Evolutionary conservation across 2,113 vertebrate species (phyloP).

Genomic region (Apodemus speciosus): DNA sequence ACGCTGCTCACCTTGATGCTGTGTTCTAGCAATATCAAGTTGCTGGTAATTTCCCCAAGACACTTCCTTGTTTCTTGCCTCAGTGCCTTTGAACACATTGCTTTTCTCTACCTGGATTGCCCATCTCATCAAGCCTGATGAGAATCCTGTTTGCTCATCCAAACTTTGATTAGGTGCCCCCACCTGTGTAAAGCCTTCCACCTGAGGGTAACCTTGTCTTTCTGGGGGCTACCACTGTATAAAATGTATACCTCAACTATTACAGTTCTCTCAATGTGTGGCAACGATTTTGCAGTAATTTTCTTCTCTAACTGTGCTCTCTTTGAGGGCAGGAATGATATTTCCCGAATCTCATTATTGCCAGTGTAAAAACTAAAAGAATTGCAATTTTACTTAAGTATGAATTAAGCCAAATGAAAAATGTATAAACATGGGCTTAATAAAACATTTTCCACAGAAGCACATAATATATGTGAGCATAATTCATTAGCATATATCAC

Average conservation of each 20-base stretch:
- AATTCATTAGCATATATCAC: neutral
- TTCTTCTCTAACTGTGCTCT: neutral
- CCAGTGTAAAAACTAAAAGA: neutral
- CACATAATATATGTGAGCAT: neutral
- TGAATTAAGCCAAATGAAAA: neutral
- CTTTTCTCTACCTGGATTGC: conserved; percentile 7
- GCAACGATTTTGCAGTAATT: neutral
- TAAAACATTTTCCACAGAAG: neutral
- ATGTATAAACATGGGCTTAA: neutral
- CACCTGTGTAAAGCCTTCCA: conserved; percentile 15
- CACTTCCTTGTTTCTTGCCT: conserved; percentile 40
- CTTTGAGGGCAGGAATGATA: neutral
- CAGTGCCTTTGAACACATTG: conserved; percentile 53
- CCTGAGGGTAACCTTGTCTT: neutral
- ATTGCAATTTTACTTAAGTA: conserved; percentile 22
- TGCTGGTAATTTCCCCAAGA: conserved; percentile 51
- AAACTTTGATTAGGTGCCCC: conserved; percentile 30
- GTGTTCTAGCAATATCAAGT: neutral
- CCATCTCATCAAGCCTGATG: conserved; percentile 59
- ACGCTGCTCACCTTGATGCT: neutral
- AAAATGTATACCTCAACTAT: neutral
- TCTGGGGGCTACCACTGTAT: neutral
- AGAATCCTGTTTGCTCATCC: conserved; percentile 47
- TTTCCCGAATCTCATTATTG: neutral
- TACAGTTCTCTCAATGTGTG: neutral